These are phyloP conservation scores for Enteromius paludinosus DNA, from an alignment of 2,797 vertebrate species.

Conservation along the genomic window DNA sequence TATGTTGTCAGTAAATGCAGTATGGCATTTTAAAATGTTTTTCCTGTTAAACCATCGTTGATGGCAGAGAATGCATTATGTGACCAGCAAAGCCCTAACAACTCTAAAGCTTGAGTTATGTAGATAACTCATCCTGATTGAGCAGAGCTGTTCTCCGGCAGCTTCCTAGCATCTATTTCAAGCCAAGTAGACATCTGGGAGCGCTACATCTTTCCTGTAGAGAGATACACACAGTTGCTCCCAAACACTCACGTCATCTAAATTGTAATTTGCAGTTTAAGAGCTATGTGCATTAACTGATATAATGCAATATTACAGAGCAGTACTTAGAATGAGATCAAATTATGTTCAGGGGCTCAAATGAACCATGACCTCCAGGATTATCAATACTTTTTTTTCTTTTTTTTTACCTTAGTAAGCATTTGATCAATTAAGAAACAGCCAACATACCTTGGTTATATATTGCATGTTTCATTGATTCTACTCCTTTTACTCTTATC, in stretches of 20 bases:
- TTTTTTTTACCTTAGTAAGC: slow-evolving; percentile 7
- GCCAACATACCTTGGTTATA: slow-evolving; percentile 9
- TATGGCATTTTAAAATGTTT: background rate
- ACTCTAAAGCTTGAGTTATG: background rate
- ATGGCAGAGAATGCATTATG: background rate
- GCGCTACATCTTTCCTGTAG: background rate
- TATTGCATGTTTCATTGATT: slow-evolving; percentile 39
- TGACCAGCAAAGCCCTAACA: background rate
- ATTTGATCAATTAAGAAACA: slow-evolving; percentile 44
- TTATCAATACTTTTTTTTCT: background rate
- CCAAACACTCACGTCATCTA: background rate
- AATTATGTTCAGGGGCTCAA: background rate
- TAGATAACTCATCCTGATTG: background rate
- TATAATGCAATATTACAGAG: background rate
- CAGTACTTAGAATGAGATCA: background rate
- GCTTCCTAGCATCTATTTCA: background rate
- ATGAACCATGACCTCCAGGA: slow-evolving; percentile 7
- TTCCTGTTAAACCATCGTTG: background rate
- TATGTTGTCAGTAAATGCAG: background rate
- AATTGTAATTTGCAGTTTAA: slow-evolving; percentile 7
- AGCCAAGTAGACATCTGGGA: background rate
- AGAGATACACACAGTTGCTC: background rate
- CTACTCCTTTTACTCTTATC: background rate
- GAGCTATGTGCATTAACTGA: background rate
- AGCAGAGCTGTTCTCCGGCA: background rate